These are phyloP conservation scores for Clostera curtula DNA, from an alignment of 2,888 invertebrate species.

Conservation along the genomic window DNA sequence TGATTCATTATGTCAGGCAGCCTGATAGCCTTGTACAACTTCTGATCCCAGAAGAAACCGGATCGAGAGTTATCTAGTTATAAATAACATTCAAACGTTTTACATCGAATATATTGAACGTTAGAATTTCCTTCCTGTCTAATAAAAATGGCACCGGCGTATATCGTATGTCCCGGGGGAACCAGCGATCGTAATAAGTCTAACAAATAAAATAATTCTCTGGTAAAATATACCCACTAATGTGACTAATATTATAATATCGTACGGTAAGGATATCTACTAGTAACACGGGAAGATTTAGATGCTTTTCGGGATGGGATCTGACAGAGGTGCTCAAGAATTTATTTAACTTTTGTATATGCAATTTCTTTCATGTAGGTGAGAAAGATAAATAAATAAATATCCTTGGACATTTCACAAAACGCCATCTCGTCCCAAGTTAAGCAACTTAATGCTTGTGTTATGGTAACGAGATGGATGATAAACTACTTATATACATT, in stretches of 20 bases:
- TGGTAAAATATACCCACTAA: slow-evolving; percentile 69
- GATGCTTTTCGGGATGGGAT: slow-evolving; percentile 36
- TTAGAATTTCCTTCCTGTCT: slow-evolving; percentile 72
- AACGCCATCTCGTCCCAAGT: too few species aligned
- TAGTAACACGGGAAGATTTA: slow-evolving; percentile 68
- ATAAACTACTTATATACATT: too few species aligned
- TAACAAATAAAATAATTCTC: slow-evolving; percentile 70
- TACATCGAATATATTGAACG: slow-evolving; percentile 62
- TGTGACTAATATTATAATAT: slow-evolving; percentile 74
- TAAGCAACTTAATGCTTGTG: too few species aligned
- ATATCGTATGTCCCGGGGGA: slow-evolving; percentile 61
- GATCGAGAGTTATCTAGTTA: slow-evolving; percentile 26
- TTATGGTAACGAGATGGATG: too few species aligned
- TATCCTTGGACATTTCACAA: too few species aligned
- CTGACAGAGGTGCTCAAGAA: slow-evolving; percentile 33
- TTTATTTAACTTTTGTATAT: slow-evolving; percentile 1
- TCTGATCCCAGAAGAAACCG: slow-evolving; percentile 24
- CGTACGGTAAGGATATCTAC: slow-evolving; percentile 65
- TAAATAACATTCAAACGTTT: slow-evolving; percentile 54
- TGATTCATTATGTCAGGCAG: slow-evolving; percentile 1
- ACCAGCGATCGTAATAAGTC: slow-evolving; percentile 66
- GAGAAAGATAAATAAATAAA: too few species aligned
- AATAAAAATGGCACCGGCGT: slow-evolving; percentile 61
- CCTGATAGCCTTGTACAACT: slow-evolving; percentile 6
- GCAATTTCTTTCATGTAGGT: too few species aligned